These are phyloP conservation scores for Chelonus insularis DNA, from an alignment of 1,140 invertebrate species.

Conservation along the genomic window DNA sequence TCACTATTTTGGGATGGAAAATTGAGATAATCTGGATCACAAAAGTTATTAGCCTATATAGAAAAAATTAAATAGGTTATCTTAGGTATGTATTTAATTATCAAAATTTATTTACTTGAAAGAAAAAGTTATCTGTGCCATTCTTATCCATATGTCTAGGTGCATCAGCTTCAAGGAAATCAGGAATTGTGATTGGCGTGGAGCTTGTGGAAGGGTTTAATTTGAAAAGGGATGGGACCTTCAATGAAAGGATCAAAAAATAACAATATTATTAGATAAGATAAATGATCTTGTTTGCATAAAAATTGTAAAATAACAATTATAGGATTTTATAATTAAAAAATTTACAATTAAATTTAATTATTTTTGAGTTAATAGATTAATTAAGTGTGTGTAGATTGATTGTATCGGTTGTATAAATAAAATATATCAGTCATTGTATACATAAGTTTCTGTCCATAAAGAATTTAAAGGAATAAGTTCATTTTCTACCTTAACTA, in stretches of 20 bases:
- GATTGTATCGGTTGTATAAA: too few relatives aligned
- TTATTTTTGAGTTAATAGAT: neutral
- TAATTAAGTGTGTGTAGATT: too few relatives aligned
- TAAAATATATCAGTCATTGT: neutral
- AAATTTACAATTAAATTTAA: too few relatives aligned
- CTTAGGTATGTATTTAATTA: neutral
- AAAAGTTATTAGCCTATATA: slow-evolving; percentile 11
- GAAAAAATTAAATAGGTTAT: slow-evolving; percentile 1
- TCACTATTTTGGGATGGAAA: slow-evolving; percentile 10
- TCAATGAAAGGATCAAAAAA: neutral
- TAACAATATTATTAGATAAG: neutral
- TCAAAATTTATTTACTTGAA: slow-evolving; percentile 40
- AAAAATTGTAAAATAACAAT: too few relatives aligned
- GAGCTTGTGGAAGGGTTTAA: slow-evolving; percentile 4
- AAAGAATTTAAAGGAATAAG: neutral
- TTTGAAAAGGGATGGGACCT: slow-evolving; percentile 9
- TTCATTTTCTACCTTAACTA: slow-evolving; percentile 36
- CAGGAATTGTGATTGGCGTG: neutral
- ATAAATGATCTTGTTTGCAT: too few relatives aligned
- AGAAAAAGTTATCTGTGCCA: slow-evolving; percentile 29
- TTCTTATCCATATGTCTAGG: neutral
- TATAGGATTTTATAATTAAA: too few relatives aligned
- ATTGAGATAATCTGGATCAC: slow-evolving; percentile 22
- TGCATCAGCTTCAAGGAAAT: neutral
- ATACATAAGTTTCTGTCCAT: neutral